Conservation (phyloP, 2,888 invertebrate genomes). For the Ectemnius lituratus region DNA sequence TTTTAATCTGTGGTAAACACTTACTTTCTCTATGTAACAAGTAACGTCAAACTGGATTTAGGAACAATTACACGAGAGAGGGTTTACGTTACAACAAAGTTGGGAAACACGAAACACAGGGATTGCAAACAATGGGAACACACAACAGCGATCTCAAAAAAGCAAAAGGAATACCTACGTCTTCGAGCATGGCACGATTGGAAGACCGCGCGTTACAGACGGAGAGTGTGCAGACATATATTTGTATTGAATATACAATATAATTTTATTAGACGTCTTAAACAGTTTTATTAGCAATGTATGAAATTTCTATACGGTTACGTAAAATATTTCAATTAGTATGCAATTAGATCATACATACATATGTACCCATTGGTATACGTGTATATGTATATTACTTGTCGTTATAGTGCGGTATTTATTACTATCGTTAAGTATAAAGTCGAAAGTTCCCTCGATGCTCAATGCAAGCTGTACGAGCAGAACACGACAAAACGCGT, state of each 20-base stretch:
- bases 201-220: not conserved
- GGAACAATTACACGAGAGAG: too few relatives aligned
- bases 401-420: constrained; percentile 29
- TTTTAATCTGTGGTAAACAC: not conserved
- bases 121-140: constrained; percentile 5
- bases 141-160: not conserved
- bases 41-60: too few relatives aligned
- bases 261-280: constrained; percentile 71
- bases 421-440: constrained; percentile 50
- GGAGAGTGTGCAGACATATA: constrained; percentile 31
- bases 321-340: constrained; percentile 66
- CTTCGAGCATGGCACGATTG: not conserved
- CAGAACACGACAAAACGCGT: too few relatives aligned
- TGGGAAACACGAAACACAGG: constrained; percentile 9
- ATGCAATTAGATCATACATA: constrained; percentile 55
- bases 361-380: constrained; percentile 52
- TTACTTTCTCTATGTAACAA: too few relatives aligned
- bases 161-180: not conserved
- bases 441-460: constrained; percentile 41
- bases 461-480: not conserved
- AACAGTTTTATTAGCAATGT: constrained; percentile 71
- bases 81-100: not conserved
- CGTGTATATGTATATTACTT: constrained; percentile 52
- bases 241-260: constrained; percentile 71
- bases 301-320: constrained; percentile 69